Conservation (phyloP, 2,113 vertebrate species). For the Addax nasomaculatus region DNA sequence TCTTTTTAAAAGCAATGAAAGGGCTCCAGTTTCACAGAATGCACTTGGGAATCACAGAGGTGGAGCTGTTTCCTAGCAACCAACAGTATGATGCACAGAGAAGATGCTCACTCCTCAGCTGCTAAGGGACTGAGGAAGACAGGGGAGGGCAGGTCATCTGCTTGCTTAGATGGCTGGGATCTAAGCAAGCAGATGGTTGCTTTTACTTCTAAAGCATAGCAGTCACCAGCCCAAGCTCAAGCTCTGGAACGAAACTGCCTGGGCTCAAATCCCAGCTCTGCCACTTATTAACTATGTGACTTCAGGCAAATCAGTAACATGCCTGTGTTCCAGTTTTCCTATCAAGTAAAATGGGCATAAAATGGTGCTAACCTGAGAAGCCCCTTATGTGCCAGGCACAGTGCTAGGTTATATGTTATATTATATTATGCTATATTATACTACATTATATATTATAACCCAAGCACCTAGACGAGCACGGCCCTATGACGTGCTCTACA, state of each 20-base stretch:
- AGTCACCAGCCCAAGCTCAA: background rate
- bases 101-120: background rate
- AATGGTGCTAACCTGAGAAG: background rate
- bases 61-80: constrained; percentile 34
- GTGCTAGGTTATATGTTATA: background rate
- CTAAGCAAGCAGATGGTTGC: background rate
- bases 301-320: background rate
- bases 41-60: background rate
- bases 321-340: background rate
- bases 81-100: background rate
- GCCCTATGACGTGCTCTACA: background rate
- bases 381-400: background rate
- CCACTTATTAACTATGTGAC: background rate
- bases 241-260: background rate
- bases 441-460: background rate
- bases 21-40: background rate
- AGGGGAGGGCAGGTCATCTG: background rate
- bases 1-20: background rate
- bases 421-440: background rate
- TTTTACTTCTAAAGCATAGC: background rate
- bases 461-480: background rate
- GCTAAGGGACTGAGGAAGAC: background rate
- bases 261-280: background rate
- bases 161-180: background rate
- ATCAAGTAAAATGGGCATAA: background rate